A percentile compares a stretch with the other conserved stretches of the same genome.
These are phyloP conservation scores for Scomber colias DNA, from an alignment of 2,113 vertebrate species.

Conservation along the genomic window DNA sequence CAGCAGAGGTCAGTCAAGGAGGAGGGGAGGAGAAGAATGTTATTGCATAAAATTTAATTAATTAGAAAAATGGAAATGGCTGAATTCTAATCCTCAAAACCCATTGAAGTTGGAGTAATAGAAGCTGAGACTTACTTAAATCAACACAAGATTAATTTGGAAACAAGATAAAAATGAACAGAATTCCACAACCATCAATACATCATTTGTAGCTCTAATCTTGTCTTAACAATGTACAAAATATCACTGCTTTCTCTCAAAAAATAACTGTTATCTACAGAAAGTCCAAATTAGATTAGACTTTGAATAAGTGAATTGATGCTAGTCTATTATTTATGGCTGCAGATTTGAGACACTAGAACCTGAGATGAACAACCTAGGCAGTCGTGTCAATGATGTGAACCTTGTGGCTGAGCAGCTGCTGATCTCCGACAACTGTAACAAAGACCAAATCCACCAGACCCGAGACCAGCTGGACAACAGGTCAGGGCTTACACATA, in stretches of 20 bases:
- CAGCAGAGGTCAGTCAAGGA: conserved; percentile 89
- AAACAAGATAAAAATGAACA: too few species aligned
- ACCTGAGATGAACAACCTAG: conserved; percentile 93
- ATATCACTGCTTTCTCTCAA: not conserved
- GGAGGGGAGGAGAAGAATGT: not conserved
- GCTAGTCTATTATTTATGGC: not conserved
- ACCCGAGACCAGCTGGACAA: conserved; percentile 89
- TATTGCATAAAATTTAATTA: not conserved
- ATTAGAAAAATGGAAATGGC: not conserved
- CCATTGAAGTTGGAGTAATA: not conserved
- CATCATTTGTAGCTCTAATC: not conserved
- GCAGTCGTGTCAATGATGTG: conserved; percentile 87
- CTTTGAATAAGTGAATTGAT: conserved; percentile 16
- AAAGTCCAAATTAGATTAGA: not conserved
- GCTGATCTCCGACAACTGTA: conserved; percentile 85
- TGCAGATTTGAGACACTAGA: conserved; percentile 95
- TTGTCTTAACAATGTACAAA: conserved; percentile 2
- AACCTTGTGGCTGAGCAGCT: conserved; percentile 90
- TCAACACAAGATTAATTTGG: too few species aligned
- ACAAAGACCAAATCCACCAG: conserved; percentile 88
- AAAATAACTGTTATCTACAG: not conserved
- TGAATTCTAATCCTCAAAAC: not conserved
- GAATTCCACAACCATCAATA: too few species aligned
- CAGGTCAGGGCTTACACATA: conserved; percentile 71
- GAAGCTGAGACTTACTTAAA: not conserved